Evolutionary conservation across 2,888 invertebrate species (phyloP).

Genomic region (Pyrrhia umbra): DNA sequence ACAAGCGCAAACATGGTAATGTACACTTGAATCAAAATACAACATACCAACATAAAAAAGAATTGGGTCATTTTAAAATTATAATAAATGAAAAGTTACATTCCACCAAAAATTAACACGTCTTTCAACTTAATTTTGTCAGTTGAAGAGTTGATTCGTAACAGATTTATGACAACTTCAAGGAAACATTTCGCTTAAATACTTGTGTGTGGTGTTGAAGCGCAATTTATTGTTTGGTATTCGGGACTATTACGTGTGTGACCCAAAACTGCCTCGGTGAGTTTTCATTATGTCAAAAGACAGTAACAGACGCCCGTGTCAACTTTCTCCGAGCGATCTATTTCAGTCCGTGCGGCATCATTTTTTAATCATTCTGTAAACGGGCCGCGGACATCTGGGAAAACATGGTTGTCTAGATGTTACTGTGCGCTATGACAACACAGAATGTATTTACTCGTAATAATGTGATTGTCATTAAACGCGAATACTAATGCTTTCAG

Average conservation of each 20-base stretch:
- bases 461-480: conserved; percentile 29
- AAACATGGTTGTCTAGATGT: conserved; percentile 73
- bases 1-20: conserved; percentile 28
- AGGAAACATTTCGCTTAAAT: conserved; percentile 68
- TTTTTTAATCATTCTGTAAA: conserved; percentile 75
- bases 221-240: conserved; percentile 75
- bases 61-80: conserved; percentile 55
- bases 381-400: conserved; percentile 67
- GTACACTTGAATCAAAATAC: conserved; percentile 25
- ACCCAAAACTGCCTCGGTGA: conserved; percentile 85
- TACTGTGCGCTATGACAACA: conserved; percentile 57
- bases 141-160: conserved; percentile 61
- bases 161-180: conserved; percentile 67
- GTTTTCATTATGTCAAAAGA: conserved; percentile 77
- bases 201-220: conserved; percentile 65
- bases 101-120: conserved; percentile 63
- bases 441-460: conserved; percentile 18
- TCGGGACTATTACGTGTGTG: conserved; percentile 79
- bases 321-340: conserved; percentile 84
- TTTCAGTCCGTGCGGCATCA: conserved; percentile 78
- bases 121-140: conserved; percentile 67
- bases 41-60: conserved; percentile 35
- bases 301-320: conserved; percentile 77
- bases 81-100: conserved; percentile 36
- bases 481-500: conserved; percentile 19